These are phyloP conservation scores for Zygaena filipendulae DNA, from an alignment of 2,888 invertebrate species.

Conservation along the genomic window DNA sequence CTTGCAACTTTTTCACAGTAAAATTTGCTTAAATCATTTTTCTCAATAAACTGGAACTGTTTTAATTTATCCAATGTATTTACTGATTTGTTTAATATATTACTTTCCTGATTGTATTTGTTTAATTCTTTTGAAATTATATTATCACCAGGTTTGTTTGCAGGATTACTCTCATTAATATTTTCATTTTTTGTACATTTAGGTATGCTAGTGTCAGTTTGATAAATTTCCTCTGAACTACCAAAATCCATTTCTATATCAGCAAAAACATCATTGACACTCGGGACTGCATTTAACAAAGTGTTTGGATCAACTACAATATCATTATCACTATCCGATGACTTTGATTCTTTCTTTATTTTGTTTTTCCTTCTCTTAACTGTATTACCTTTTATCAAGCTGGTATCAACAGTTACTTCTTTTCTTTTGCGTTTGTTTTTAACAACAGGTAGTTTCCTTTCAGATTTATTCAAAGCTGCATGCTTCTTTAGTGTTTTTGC, in stretches of 20 bases:
- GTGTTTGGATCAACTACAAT: conserved; percentile 16
- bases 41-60: conserved; percentile 39
- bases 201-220: no score
- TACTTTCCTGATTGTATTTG: conserved; percentile 2
- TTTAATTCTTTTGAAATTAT: conserved; percentile 1
- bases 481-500: conserved; percentile 50
- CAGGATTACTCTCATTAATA: conserved; percentile 13
- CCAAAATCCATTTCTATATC: conserved; percentile 42
- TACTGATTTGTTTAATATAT: conserved; percentile 13
- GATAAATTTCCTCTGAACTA: no score
- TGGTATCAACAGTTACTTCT: conserved; percentile 30
- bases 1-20: conserved; percentile 24
- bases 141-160: conserved; percentile 8
- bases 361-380: conserved; percentile 21
- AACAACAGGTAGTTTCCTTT: conserved; percentile 26
- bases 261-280: conserved; percentile 53
- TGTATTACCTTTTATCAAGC: conserved; percentile 22
- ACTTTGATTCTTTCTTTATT: conserved; percentile 16
- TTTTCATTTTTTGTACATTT: conserved; percentile 1
- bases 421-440: conserved; percentile 35
- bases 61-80: conserved; percentile 34
- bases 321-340: conserved; percentile 19
- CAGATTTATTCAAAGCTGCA: conserved; percentile 36
- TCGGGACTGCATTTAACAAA: conserved; percentile 46
- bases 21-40: conserved; percentile 39